Evolutionary conservation across 2,797 vertebrate species (phyloP).

Genomic region (Dicrostonyx torquatus): DNA sequence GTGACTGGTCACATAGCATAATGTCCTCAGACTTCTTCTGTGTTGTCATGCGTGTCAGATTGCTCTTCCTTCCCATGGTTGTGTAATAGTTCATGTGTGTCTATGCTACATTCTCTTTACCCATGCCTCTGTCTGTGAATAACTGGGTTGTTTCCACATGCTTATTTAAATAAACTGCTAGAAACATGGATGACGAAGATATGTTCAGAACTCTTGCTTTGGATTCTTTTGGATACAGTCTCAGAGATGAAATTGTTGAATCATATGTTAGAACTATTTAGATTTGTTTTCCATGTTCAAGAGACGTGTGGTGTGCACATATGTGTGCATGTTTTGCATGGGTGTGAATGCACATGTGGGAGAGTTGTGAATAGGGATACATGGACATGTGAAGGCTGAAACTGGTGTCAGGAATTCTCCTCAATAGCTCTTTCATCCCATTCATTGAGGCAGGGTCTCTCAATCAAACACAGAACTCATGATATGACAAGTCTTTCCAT

Average conservation of each 20-base stretch:
- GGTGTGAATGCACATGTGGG: not conserved
- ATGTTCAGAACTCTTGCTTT: not conserved
- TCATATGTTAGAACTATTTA: not conserved
- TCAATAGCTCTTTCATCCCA: no score
- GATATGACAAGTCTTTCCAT: not conserved
- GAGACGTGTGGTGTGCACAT: not conserved
- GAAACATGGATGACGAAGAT: not conserved
- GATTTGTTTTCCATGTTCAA: not conserved
- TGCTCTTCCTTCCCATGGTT: not conserved
- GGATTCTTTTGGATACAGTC: not conserved
- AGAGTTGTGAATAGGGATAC: not conserved
- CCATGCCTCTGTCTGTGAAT: not conserved
- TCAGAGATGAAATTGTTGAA: not conserved
- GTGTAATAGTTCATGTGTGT: not conserved
- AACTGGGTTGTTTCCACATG: not conserved
- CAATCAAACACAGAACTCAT: not conserved
- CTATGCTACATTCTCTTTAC: not conserved
- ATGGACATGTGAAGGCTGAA: not conserved
- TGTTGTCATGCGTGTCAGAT: not conserved
- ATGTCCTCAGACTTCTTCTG: not conserved
- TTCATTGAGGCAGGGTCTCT: not conserved
- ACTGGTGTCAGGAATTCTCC: not conserved
- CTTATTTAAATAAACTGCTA: not conserved
- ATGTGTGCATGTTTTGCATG: not conserved
- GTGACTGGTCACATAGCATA: not conserved